Evolutionary conservation across 1,140 invertebrate species (phyloP).

Genomic region (Vanessa atalanta): DNA sequence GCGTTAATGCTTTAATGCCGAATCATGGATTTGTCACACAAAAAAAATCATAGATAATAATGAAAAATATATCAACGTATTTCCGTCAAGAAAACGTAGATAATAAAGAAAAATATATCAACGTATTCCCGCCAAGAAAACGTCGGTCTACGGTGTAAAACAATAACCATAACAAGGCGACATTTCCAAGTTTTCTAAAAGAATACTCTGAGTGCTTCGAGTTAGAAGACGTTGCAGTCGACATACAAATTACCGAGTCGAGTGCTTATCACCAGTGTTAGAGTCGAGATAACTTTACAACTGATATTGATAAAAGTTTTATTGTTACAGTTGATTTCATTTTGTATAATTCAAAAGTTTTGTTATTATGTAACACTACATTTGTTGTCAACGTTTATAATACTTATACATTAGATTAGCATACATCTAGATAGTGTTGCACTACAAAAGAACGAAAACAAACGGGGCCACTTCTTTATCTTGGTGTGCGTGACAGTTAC

Average conservation of each 20-base stretch:
- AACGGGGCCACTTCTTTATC: too few species aligned
- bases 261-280: constrained; percentile 25
- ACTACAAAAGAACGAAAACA: too few species aligned
- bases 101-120: too few species aligned
- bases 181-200: constrained; percentile 26
- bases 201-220: constrained; percentile 25
- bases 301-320: constrained; percentile 20
- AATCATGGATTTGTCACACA: too few species aligned
- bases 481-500: too few species aligned
- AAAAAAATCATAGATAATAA: too few species aligned
- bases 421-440: too few species aligned
- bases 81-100: constrained; percentile 2
- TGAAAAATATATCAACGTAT: too few species aligned
- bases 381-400: too few species aligned
- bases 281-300: constrained; percentile 28
- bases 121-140: neutral
- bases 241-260: constrained; percentile 27
- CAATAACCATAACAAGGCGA: constrained; percentile 30
- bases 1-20: too few species aligned
- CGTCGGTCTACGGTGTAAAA: constrained; percentile 23
- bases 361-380: neutral
- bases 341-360: constrained; percentile 6
- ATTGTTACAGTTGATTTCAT: constrained; percentile 6
- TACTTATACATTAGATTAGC: too few species aligned
- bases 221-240: constrained; percentile 21